Evolutionary conservation across 2,113 vertebrate genomes (phyloP), one percentile per base, ranked within the genome.

Genomic region (Oryzias javanicus): DNA sequence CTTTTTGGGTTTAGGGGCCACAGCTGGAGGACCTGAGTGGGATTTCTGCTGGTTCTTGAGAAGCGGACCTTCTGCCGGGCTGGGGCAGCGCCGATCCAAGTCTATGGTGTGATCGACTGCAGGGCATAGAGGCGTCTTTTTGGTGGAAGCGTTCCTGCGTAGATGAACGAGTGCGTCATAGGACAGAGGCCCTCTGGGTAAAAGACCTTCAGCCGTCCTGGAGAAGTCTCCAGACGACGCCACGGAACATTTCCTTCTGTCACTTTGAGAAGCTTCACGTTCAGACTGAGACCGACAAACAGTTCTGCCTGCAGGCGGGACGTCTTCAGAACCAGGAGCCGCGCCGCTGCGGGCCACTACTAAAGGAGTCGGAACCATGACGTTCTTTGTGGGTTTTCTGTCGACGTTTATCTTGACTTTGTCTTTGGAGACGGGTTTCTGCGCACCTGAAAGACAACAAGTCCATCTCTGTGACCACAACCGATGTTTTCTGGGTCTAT

Each of bases 1-100:
- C 53, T 65, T 92, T 57, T 91, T 87, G 0, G 94, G 92, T 74
- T 98, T 99, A 0, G 94, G 92, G 3, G 91, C 86, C 63, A 91
- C 83, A 0, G 81, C 87, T 8, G 92, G 93, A n/a, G 93, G 93
- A 50, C 70, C 75, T 81, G 65, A 55, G 7, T 68, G 29, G 14
- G 27, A 59, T 63, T 25, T 65, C 41, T 22, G 54, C 3, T 47
- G 46, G 18, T 78, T 74, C 19, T 14, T 8, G 10, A 29, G 17
- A 2, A 68, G 70, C 27, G 57, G 59, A n/a, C 4, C 42, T 63
- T 69, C 74, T 17, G 24, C 13, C 19, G 20, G 40, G 6, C 8
- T 19, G 29, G 74, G 20, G 56, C 27, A 44, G 2, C 3, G 1
- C 20, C 60, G 72, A 42, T 62, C 69, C 15, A 6, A 63, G 4